Percentiles rank a stretch among this genome's conserved stretches.
Conservation (phyloP, 37 sponge, comb jelly and placozoan species). For the Hexactinellida sp. region DNA sequence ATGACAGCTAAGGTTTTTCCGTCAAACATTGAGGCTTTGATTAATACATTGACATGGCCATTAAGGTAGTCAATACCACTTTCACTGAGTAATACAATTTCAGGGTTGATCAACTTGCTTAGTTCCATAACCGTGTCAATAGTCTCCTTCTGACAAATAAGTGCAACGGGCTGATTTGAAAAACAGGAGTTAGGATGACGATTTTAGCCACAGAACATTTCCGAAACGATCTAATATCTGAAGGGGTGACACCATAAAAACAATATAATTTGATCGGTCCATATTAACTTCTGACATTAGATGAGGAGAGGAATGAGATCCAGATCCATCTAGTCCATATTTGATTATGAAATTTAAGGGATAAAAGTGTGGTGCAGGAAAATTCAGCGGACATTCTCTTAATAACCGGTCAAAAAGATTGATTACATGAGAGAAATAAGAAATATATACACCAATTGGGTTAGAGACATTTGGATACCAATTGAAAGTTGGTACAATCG, state of each 20-base stretch:
- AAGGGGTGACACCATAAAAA: conserved; percentile 6
- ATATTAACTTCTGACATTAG: background rate
- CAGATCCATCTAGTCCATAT: background rate
- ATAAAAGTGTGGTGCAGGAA: conserved; percentile 13
- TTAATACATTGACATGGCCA: background rate
- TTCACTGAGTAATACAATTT: background rate
- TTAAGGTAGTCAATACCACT: background rate
- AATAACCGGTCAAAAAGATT: background rate
- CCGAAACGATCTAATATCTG: background rate
- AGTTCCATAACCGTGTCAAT: background rate
- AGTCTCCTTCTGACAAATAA: background rate
- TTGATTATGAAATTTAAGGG: background rate
- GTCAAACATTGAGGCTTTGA: background rate
- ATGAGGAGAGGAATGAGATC: background rate
- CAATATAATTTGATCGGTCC: background rate
- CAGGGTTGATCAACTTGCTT: background rate
- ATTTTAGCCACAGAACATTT: background rate
- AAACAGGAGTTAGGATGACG: background rate
- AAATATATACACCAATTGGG: background rate
- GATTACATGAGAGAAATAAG: background rate
- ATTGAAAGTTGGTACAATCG: background rate
- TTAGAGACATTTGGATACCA: conserved; percentile 5
- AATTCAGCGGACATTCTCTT: background rate
- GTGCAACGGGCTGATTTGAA: background rate
- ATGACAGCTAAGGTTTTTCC: background rate